Evolutionary conservation across 2,888 invertebrate species (phyloP).

Genomic region (Gnatocerus cornutus): DNA sequence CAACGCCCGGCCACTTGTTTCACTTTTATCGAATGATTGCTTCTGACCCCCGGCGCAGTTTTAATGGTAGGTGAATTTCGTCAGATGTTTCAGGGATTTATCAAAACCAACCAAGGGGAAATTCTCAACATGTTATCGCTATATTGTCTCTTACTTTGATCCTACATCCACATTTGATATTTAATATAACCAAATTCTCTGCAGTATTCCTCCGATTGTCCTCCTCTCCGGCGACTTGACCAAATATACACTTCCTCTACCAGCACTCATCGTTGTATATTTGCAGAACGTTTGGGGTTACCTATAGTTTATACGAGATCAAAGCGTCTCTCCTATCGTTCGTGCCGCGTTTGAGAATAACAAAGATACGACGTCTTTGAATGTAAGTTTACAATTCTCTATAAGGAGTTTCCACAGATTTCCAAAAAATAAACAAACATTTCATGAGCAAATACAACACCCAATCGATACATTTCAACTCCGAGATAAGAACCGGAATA

Average conservation of each 20-base stretch:
- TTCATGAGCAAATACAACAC: conserved; percentile 59
- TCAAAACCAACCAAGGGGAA: neutral
- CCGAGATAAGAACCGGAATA: conserved; percentile 22
- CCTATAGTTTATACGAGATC: conserved; percentile 59
- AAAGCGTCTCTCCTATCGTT: conserved; percentile 61
- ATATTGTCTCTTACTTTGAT: no score
- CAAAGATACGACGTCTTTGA: conserved; percentile 56
- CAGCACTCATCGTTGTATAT: conserved; percentile 51
- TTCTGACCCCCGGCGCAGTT: conserved; percentile 64
- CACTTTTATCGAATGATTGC: conserved; percentile 67
- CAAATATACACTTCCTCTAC: conserved; percentile 35
- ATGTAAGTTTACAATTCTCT: conserved; percentile 65
- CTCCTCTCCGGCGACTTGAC: conserved; percentile 10
- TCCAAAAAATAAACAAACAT: conserved; percentile 67
- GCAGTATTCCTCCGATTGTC: no score
- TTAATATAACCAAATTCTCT: no score
- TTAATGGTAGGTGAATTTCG: conserved; percentile 67
- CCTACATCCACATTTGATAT: no score
- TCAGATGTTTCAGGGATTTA: conserved; percentile 57
- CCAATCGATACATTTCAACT: conserved; percentile 19
- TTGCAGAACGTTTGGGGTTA: conserved; percentile 54
- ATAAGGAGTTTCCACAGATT: conserved; percentile 65
- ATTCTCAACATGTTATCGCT: no score
- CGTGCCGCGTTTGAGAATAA: conserved; percentile 55
- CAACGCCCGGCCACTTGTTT: conserved; percentile 60